A percentile compares a stretch with the other conserved stretches of the same genome.
These are phyloP conservation scores for Oikopleura vanhoeffeni DNA, from an alignment of 23 tunicate species.

Conservation along the genomic window DNA sequence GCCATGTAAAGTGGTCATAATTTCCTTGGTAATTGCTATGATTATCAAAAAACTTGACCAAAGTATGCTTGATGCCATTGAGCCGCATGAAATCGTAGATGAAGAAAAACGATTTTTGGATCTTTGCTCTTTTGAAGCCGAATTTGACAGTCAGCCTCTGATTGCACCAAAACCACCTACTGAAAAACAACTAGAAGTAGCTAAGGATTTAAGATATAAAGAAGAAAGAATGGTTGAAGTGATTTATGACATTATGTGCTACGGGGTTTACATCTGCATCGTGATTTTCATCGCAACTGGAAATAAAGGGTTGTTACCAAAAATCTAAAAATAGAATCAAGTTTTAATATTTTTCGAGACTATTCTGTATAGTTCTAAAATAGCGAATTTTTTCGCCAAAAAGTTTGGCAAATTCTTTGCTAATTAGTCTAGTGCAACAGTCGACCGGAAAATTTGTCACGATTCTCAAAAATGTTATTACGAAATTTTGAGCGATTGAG, in stretches of 20 bases:
- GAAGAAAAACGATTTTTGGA: slow-evolving; percentile 55
- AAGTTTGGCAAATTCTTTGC: no score
- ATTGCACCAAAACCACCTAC: slow-evolving; percentile 80
- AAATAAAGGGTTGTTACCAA: no score
- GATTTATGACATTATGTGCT: slow-evolving; percentile 58
- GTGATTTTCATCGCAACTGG: slow-evolving; percentile 32
- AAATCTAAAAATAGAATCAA: no score
- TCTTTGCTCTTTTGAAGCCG: slow-evolving; percentile 22
- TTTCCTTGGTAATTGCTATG: slow-evolving; percentile 62
- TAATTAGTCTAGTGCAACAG: no score
- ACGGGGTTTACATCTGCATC: slow-evolving; percentile 57
- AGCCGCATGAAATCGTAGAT: slow-evolving; percentile 45
- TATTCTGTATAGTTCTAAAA: no score
- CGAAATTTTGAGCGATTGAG: no score
- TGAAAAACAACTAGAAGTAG: slow-evolving; percentile 39
- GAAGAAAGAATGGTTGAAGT: slow-evolving; percentile 66
- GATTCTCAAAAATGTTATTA: no score
- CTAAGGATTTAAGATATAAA: slow-evolving; percentile 46
- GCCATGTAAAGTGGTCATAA: slow-evolving; percentile 61
- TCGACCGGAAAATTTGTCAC: no score
- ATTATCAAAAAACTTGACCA: slow-evolving; percentile 58
- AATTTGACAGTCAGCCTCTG: slow-evolving; percentile 17
- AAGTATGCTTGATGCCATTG: slow-evolving; percentile 41
- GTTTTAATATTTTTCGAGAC: no score
- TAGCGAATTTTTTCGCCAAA: no score